Percentiles rank a stretch among this genome's conserved stretches.
These are phyloP conservation scores for Hipposideros larvatus DNA, from an alignment of 2,797 vertebrate species.

Conservation along the genomic window DNA sequence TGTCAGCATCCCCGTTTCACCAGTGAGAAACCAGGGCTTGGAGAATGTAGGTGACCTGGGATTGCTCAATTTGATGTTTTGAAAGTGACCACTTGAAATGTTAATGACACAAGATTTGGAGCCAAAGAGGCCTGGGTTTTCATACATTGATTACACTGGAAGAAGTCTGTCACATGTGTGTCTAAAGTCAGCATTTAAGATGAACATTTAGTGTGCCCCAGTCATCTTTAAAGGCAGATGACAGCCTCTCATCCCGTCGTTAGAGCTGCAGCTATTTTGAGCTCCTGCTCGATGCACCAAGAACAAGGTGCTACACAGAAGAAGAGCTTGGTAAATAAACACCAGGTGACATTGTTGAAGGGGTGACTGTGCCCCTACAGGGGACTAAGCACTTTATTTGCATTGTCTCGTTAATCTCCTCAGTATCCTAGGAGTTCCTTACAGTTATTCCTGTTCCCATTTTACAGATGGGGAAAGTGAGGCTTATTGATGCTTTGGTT, in stretches of 20 bases:
- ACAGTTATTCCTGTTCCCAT: not conserved
- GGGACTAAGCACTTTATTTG: too few relatives aligned
- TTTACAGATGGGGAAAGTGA: not conserved
- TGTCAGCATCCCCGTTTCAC: not conserved
- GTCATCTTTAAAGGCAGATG: not conserved
- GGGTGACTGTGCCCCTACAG: fast-evolving
- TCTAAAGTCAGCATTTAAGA: not conserved
- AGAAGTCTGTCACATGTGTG: too few relatives aligned
- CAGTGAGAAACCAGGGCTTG: not conserved
- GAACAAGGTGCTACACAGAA: not conserved
- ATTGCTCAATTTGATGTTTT: not conserved
- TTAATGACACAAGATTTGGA: not conserved
- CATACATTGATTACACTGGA: too few relatives aligned
- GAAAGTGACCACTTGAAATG: not conserved
- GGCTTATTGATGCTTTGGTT: not conserved
- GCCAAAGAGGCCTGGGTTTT: not conserved
- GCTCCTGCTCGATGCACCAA: not conserved
- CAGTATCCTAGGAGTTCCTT: not conserved
- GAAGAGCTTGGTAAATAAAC: not conserved
- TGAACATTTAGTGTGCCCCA: not conserved
- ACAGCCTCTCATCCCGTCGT: not conserved
- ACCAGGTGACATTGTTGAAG: not conserved
- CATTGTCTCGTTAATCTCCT: not conserved
- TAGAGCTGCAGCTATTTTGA: not conserved
- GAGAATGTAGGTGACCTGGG: not conserved